phyloP scores from a whole-genome alignment of 2,113 vertebrate species.

The Phrynosoma platyrhinos region DNA sequence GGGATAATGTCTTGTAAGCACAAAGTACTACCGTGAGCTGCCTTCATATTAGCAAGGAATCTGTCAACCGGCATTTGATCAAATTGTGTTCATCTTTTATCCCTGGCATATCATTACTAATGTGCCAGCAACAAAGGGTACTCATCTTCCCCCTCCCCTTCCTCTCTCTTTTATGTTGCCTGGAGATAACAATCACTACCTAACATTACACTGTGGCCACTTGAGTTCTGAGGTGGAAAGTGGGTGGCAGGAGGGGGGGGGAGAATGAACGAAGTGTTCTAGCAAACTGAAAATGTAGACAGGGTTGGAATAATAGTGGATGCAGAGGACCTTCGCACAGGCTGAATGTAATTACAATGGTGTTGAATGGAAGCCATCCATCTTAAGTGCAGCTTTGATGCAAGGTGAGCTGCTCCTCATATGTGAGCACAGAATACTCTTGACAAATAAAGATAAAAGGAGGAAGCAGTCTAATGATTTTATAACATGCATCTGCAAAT shows the following conservation, averaged over 20 bases:
- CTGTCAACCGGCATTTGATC: conserved; percentile 79
- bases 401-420: conserved; percentile 48
- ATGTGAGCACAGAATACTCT: conserved; percentile 37
- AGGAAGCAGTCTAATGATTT: conserved; percentile 67
- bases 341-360: conserved; percentile 62
- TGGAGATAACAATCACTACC: conserved; percentile 65
- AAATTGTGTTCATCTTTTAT: conserved; percentile 82
- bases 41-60: conserved; percentile 74
- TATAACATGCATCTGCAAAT: conserved; percentile 72
- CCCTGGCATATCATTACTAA: conserved; percentile 78
- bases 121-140: conserved; percentile 75
- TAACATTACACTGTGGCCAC: conserved; percentile 55
- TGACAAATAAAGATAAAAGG: conserved; percentile 66
- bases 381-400: conserved; percentile 50
- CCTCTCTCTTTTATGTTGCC: conserved; percentile 41
- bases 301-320: conserved; percentile 64
- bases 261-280: conserved; percentile 60
- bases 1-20: conserved; percentile 43
- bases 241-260: too few species aligned
- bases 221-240: conserved; percentile 52
- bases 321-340: conserved; percentile 56
- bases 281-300: conserved; percentile 51
- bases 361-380: conserved; percentile 62
- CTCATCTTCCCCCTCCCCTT: conserved; percentile 27
- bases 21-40: conserved; percentile 55